A percentile compares a stretch with the other conserved stretches of the same genome.
Evolutionary conservation across 2,113 vertebrate species (phyloP).

Genomic region (Mugil cephalus): DNA sequence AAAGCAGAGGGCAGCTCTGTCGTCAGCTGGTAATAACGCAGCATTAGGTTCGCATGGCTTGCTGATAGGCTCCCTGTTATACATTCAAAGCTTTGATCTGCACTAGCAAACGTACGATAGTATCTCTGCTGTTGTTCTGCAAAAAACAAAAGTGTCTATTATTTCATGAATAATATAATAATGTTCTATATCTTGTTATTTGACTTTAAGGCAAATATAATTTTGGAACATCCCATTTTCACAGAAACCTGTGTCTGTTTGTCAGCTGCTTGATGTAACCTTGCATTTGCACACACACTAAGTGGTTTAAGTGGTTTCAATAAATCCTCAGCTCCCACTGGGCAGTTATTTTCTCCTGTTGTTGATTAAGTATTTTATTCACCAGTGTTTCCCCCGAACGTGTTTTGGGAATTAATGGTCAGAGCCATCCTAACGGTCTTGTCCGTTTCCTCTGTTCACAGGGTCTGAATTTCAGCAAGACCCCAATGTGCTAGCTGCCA

Average conservation of each 20-base stretch:
- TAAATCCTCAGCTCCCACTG: too few species aligned
- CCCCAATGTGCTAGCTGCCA: conserved; percentile 87
- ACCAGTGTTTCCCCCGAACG: neutral
- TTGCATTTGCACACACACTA: too few species aligned
- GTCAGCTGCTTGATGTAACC: neutral
- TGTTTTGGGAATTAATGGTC: neutral
- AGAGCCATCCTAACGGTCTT: conserved; percentile 27
- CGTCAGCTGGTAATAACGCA: conserved; percentile 76
- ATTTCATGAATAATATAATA: neutral
- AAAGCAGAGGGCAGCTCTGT: conserved; percentile 71
- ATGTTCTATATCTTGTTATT: neutral
- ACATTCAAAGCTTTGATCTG: conserved; percentile 67
- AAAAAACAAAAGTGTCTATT: conserved; percentile 2
- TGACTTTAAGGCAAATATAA: neutral
- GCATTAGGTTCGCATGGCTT: conserved; percentile 62
- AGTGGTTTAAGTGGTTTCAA: too few species aligned
- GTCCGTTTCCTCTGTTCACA: conserved; percentile 79
- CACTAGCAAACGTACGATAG: conserved; percentile 24
- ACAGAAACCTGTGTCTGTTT: neutral
- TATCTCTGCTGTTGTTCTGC: conserved; percentile 6
- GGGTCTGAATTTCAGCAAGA: conserved; percentile 87
- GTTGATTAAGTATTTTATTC: neutral
- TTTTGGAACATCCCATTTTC: neutral
- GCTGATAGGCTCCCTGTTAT: conserved; percentile 56
- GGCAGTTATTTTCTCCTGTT: neutral